phyloP scores from a whole-genome alignment of 1,140 invertebrate species.

The Brachionus rotundiformis region DNA sequence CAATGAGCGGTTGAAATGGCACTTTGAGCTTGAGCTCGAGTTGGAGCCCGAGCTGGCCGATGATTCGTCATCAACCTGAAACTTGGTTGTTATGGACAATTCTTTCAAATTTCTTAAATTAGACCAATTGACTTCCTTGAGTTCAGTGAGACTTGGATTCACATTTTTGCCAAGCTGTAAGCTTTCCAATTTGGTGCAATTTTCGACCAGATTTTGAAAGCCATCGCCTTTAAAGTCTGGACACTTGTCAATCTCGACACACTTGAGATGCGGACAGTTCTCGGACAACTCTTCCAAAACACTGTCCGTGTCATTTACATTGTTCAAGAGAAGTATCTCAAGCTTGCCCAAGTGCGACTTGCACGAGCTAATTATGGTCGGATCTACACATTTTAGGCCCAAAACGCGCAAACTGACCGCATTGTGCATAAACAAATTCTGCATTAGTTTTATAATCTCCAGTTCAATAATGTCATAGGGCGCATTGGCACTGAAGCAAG shows the following conservation, averaged over 20 bases:
- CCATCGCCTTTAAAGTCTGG: constrained; percentile 17
- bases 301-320: constrained; percentile 45
- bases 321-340: constrained; percentile 27
- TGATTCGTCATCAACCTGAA: neutral
- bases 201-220: neutral
- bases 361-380: constrained; percentile 48
- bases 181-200: constrained; percentile 40
- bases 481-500: neutral
- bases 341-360: neutral
- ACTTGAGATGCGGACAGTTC: neutral
- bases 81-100: constrained; percentile 35
- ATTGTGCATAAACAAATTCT: constrained; percentile 8
- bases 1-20: neutral
- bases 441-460: constrained; percentile 43
- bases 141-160: constrained; percentile 15
- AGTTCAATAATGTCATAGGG: constrained; percentile 43
- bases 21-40: neutral
- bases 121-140: constrained; percentile 26
- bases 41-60: constrained; percentile 22
- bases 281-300: constrained; percentile 33
- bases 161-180: constrained; percentile 50
- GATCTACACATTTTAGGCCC: constrained; percentile 51
- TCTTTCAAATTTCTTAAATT: constrained; percentile 24
- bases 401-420: constrained; percentile 14
- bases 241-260: constrained; percentile 47